Conservation (phyloP, 2,888 invertebrate species). For the Yponomeuta plumbellus region DNA sequence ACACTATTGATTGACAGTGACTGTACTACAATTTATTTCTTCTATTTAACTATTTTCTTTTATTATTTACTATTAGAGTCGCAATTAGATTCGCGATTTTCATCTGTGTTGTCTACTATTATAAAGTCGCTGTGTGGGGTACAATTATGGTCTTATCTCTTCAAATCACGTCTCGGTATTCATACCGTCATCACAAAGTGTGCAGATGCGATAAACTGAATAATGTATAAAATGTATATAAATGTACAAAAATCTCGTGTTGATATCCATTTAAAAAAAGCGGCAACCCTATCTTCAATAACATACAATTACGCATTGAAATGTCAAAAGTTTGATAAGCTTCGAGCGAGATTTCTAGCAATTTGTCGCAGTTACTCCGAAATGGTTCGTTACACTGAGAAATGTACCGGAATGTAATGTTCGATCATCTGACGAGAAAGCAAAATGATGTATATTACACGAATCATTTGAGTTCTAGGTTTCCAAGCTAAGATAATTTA, state of each 20-base stretch:
- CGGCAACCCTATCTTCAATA: neutral
- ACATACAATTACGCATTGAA: constrained; percentile 47
- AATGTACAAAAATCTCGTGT: neutral
- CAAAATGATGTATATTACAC: constrained; percentile 5
- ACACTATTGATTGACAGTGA: neutral
- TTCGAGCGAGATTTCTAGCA: constrained; percentile 53
- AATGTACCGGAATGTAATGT: constrained; percentile 69
- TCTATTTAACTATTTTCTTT: no score
- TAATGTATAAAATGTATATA: no score
- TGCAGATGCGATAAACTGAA: no score
- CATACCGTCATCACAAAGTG: neutral
- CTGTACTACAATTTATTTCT: no score
- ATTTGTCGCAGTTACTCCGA: constrained; percentile 51
- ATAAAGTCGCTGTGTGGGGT: no score
- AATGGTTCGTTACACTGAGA: constrained; percentile 65
- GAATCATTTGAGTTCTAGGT: constrained; percentile 15
- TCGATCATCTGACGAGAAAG: constrained; percentile 39
- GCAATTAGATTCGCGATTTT: no score
- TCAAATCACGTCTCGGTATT: neutral
- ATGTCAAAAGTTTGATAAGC: constrained; percentile 58
- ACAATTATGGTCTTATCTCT: no score
- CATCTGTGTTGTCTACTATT: no score
- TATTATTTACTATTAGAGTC: no score
- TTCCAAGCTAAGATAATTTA: neutral
- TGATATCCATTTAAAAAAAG: neutral